Evolutionary conservation across 1,140 invertebrate genomes (phyloP).

Genomic region (Helicoverpa zea): DNA sequence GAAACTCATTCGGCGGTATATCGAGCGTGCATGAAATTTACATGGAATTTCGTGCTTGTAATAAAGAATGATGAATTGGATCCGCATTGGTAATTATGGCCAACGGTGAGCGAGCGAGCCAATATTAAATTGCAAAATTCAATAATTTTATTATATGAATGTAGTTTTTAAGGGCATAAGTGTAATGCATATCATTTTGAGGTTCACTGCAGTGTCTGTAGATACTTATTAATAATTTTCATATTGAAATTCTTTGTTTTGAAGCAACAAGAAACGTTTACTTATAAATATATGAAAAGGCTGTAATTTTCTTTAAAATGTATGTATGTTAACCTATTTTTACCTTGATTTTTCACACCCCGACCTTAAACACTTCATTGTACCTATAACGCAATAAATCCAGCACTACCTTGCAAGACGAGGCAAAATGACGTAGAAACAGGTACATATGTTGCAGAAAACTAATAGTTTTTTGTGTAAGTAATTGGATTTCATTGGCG

Average conservation of each 20-base stretch:
- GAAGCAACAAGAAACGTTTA: no score
- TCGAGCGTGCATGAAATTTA: conserved; percentile 81
- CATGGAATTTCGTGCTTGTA: conserved; percentile 84
- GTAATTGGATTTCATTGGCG: conserved; percentile 83
- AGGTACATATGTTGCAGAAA: conserved; percentile 56
- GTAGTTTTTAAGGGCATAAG: conserved; percentile 42
- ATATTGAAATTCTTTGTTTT: no score
- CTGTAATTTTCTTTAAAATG: no score
- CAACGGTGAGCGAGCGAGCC: conserved; percentile 71
- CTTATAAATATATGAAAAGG: no score
- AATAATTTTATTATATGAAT: conserved; percentile 79
- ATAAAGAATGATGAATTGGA: conserved; percentile 86
- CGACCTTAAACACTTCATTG: no score
- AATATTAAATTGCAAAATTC: conserved; percentile 82
- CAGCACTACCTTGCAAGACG: not conserved
- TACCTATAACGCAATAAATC: no score
- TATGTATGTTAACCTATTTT: no score
- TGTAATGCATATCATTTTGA: not conserved
- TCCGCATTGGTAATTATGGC: conserved; percentile 83
- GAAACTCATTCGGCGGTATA: conserved; percentile 66
- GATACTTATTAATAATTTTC: not conserved
- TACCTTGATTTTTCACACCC: no score
- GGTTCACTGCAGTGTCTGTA: not conserved
- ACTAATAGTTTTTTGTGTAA: conserved; percentile 74
- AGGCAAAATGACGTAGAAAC: not conserved